phyloP scores from a whole-genome alignment of 1,140 invertebrate genomes.

The Drosophila bifasciata region DNA sequence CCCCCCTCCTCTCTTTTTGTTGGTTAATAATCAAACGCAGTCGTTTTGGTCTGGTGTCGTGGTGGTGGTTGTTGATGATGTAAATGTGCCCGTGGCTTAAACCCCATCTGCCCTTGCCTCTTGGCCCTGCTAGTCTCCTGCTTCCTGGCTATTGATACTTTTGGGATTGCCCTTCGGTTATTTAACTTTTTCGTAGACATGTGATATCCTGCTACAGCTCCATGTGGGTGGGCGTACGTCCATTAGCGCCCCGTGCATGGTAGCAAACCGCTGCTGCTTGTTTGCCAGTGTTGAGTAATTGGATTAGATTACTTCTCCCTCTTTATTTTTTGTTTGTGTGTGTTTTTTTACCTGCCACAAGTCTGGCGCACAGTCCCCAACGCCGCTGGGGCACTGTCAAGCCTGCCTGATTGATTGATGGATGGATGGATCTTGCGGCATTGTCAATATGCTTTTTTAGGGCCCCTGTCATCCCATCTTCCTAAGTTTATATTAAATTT shows the following conservation, averaged over 20 bases:
- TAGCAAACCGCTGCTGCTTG: slow-evolving; percentile 40
- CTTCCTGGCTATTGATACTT: slow-evolving; percentile 58
- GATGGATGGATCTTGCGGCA: slow-evolving; percentile 41
- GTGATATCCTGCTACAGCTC: slow-evolving; percentile 53
- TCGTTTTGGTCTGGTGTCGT: slow-evolving; percentile 37
- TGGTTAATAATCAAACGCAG: slow-evolving; percentile 74
- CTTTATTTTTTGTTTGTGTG: slow-evolving; percentile 2
- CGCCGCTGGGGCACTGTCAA: slow-evolving; percentile 53
- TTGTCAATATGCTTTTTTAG: slow-evolving; percentile 75
- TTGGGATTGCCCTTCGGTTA: slow-evolving; percentile 71
- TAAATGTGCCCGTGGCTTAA: slow-evolving; percentile 44
- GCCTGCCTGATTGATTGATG: slow-evolving; percentile 69
- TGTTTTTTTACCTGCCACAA: slow-evolving; percentile 26
- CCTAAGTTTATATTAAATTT: slow-evolving; percentile 71
- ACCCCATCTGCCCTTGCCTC: not conserved
- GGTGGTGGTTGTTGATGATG: slow-evolving; percentile 49
- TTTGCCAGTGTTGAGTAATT: slow-evolving; percentile 82
- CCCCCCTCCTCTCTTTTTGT: slow-evolving; percentile 18
- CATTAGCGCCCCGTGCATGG: slow-evolving; percentile 57
- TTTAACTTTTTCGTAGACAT: slow-evolving; percentile 76
- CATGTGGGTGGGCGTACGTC: slow-evolving; percentile 38
- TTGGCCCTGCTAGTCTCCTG: not conserved
- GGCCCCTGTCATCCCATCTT: slow-evolving; percentile 35
- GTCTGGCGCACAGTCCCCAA: slow-evolving; percentile 34
- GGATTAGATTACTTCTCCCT: slow-evolving; percentile 74